Conservation (phyloP, 2,888 invertebrate species). For the Torymus texanus region DNA sequence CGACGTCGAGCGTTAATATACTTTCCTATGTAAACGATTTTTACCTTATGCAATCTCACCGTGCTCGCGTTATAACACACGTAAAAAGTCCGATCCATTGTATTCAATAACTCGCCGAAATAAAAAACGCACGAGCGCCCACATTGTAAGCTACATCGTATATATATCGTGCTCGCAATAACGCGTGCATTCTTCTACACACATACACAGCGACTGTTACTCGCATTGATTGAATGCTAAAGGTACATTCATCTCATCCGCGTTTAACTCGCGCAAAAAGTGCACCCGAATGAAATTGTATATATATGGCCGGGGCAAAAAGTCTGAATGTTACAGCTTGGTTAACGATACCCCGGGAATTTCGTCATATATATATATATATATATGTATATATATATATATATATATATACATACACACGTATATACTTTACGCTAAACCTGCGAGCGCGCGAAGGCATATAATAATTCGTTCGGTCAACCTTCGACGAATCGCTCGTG, state of each 20-base stretch:
- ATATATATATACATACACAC: too few relatives aligned
- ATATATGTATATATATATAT: too few relatives aligned
- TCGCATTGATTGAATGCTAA: neutral
- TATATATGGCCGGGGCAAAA: neutral
- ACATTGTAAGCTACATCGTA: too few relatives aligned
- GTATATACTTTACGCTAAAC: too few relatives aligned
- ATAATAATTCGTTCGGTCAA: slow-evolving; percentile 37
- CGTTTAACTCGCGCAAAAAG: neutral
- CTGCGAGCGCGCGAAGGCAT: neutral
- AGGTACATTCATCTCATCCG: neutral
- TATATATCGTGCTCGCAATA: too few relatives aligned
- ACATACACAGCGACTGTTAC: too few relatives aligned
- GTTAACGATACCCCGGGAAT: slow-evolving; percentile 31
- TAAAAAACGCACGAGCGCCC: too few relatives aligned
- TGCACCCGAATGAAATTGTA: too few relatives aligned
- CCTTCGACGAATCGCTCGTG: slow-evolving; percentile 39
- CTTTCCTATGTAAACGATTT: slow-evolving; percentile 47
- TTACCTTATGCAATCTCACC: slow-evolving; percentile 36
- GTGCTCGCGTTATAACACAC: neutral
- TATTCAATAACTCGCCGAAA: slow-evolving; percentile 24
- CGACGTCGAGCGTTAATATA: slow-evolving; percentile 25
- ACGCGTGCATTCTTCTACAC: too few relatives aligned
- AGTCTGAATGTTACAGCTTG: neutral
- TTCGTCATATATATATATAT: too few relatives aligned
- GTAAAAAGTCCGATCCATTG: slow-evolving; percentile 36